Percentiles rank a stretch among this genome's conserved stretches.
Conservation (phyloP, 2,113 vertebrate species). For the Petaurus breviceps region DNA sequence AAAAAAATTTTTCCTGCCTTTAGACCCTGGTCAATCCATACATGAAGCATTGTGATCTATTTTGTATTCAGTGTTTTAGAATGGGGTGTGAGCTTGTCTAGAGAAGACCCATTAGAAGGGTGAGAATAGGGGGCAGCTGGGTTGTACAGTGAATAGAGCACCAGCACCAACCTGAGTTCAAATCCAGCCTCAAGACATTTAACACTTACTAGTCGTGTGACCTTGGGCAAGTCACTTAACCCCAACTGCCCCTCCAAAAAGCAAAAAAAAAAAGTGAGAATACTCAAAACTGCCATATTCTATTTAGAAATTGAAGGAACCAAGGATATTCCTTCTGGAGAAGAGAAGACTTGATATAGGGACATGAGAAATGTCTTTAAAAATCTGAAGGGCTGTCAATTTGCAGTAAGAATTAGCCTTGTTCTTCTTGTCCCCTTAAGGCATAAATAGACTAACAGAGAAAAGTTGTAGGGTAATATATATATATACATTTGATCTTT, state of each 20-base stretch:
- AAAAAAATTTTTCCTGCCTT: neutral
- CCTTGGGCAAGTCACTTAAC: no score
- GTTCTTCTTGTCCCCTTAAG: neutral
- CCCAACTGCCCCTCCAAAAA: no score
- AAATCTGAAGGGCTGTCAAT: neutral
- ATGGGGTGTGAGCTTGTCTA: neutral
- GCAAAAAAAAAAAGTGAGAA: no score
- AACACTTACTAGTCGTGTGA: no score
- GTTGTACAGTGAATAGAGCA: no score
- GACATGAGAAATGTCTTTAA: neutral
- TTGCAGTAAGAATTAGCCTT: neutral
- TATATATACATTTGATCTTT: neutral
- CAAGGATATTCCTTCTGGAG: neutral
- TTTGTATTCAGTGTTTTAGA: neutral
- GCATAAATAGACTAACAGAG: neutral
- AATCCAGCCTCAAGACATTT: no score
- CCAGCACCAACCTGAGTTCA: no score
- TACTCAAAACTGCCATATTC: neutral
- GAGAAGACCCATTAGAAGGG: neutral
- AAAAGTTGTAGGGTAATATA: neutral
- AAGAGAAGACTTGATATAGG: neutral
- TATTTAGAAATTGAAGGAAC: neutral
- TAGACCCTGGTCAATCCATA: neutral
- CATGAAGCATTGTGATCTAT: neutral
- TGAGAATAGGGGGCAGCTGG: no score